Conservation (phyloP, 1,140 invertebrate genomes). For the Coenobita brevimanus region DNA sequence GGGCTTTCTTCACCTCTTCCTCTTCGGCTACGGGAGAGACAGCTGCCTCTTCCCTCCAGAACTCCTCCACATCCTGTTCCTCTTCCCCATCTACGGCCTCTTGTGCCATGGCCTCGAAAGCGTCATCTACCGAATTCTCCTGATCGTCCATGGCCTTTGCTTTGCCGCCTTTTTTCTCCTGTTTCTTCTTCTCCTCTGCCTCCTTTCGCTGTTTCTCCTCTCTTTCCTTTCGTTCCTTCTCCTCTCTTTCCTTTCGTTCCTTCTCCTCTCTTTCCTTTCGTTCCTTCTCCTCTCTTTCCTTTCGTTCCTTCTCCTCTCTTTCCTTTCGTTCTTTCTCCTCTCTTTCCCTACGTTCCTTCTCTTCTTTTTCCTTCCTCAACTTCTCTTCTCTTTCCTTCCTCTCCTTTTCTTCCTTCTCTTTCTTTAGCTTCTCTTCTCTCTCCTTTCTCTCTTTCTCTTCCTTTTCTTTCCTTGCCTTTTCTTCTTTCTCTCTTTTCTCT, state of each 20-base stretch:
- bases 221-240: background rate
- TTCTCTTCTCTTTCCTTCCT: background rate
- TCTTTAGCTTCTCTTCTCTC: background rate
- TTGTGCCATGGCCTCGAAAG: constrained; percentile 31
- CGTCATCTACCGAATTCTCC: constrained; percentile 26
- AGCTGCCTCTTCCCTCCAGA: constrained; percentile 36
- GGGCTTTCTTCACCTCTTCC: constrained; percentile 18
- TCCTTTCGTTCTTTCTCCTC: background rate
- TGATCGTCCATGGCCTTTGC: constrained; percentile 3
- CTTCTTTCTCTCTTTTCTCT: background rate
- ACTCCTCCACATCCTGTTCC: constrained; percentile 46
- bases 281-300: background rate
- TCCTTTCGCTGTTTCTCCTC: background rate
- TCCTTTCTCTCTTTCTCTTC: background rate
- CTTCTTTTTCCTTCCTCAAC: background rate
- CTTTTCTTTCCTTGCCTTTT: background rate
- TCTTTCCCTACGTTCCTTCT: background rate
- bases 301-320: background rate
- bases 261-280: background rate
- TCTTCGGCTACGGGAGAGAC: constrained; percentile 18
- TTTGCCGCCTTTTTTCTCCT: background rate
- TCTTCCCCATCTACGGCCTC: constrained; percentile 29
- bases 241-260: background rate
- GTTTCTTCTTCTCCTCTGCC: background rate
- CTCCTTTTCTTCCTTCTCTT: background rate